Conservation (phyloP, 2,113 vertebrate genomes). For the Trichechus manatus region DNA sequence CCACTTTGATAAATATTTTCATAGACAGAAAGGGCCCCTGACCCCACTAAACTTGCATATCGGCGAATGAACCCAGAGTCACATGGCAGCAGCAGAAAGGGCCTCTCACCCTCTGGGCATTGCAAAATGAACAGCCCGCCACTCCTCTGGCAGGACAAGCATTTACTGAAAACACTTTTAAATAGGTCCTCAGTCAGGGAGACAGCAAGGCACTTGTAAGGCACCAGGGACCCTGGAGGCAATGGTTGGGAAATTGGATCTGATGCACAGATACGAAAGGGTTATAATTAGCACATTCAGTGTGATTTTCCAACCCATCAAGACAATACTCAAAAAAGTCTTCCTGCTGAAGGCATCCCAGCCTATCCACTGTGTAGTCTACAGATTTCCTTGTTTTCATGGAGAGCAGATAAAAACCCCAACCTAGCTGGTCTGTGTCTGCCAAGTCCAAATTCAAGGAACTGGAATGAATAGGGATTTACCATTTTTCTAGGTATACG, state of each 20-base stretch:
- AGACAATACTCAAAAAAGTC: constrained; percentile 51
- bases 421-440: not conserved
- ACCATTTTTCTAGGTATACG: not conserved
- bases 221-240: constrained; percentile 13
- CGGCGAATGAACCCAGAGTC: not conserved
- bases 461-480: not conserved
- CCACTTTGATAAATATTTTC: not conserved
- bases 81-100: not conserved
- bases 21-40: not conserved
- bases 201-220: not conserved
- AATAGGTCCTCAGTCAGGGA: not conserved
- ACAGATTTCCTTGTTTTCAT: not conserved
- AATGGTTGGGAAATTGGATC: constrained; percentile 52
- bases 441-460: not conserved
- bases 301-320: constrained; percentile 32
- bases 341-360: not conserved
- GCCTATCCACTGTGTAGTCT: not conserved
- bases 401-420: not conserved
- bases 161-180: not conserved
- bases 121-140: not conserved
- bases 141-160: not conserved
- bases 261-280: constrained; percentile 59
- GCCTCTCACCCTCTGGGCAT: not conserved
- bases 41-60: not conserved
- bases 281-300: constrained; percentile 58